phyloP scores from a whole-genome alignment of 1,140 invertebrate genomes.

The Lepidurus apus region DNA sequence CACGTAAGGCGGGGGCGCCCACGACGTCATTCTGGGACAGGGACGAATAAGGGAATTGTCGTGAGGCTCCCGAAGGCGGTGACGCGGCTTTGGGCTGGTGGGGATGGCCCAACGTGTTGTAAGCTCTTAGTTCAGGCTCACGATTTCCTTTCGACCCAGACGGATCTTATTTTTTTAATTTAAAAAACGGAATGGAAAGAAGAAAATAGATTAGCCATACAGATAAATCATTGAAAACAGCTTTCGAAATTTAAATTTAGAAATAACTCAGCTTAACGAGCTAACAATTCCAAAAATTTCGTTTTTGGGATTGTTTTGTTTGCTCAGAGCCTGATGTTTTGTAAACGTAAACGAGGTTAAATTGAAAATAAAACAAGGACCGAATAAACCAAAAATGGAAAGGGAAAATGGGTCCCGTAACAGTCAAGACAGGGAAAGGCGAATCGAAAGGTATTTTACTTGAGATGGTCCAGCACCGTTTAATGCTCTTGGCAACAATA shows the following conservation, averaged over 20 bases:
- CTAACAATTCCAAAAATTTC: no score
- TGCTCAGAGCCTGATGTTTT: no score
- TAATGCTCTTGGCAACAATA: slow-evolving; percentile 54
- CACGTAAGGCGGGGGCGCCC: neutral
- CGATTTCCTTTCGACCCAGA: slow-evolving; percentile 13
- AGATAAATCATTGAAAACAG: no score
- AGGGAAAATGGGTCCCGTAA: neutral
- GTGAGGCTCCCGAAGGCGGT: neutral
- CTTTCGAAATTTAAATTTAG: no score
- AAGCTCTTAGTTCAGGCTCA: neutral
- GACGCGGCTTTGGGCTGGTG: neutral
- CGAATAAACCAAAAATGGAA: no score
- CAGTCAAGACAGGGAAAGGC: neutral
- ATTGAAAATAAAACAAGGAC: no score
- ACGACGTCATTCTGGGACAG: neutral
- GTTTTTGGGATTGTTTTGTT: no score
- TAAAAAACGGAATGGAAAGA: neutral
- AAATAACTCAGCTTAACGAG: no score
- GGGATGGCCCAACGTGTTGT: slow-evolving; percentile 16
- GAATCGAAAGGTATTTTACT: slow-evolving; percentile 46
- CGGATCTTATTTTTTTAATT: neutral
- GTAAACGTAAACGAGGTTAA: no score
- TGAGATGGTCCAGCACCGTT: slow-evolving; percentile 64
- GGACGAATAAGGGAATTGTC: neutral
- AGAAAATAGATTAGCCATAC: neutral